Conservation (phyloP, 2,888 invertebrate species). For the Philereme vetulata region DNA sequence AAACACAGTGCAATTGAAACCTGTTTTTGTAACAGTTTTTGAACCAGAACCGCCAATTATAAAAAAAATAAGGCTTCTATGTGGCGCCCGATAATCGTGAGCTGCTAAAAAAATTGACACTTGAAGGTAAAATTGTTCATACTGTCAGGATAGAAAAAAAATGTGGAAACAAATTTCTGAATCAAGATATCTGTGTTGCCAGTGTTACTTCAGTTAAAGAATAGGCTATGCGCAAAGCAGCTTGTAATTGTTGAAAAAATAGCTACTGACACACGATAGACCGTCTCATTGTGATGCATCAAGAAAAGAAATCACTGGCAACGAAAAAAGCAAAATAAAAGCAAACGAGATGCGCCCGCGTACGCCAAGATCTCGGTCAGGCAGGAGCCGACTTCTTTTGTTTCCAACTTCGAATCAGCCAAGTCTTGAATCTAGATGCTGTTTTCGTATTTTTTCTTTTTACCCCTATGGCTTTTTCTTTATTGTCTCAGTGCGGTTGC, state of each 20-base stretch:
- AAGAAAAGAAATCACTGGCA: conserved; percentile 77
- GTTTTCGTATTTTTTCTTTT: conserved; percentile 71
- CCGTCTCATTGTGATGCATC: conserved; percentile 80
- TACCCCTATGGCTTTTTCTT: conserved; percentile 75
- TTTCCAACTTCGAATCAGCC: conserved; percentile 81
- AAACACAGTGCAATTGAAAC: conserved; percentile 20
- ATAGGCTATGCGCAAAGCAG: conserved; percentile 3
- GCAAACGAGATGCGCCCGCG: conserved; percentile 73
- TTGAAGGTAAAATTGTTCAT: not conserved
- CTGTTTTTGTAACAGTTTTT: conserved; percentile 14
- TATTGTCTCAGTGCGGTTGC: conserved; percentile 79
- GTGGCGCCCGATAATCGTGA: conserved; percentile 2
- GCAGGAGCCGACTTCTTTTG: conserved; percentile 81
- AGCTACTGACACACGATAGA: conserved; percentile 75
- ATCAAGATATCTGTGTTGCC: not conserved
- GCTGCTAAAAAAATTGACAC: not conserved
- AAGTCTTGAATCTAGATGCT: conserved; percentile 83
- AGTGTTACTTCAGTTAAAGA: conserved; percentile 5
- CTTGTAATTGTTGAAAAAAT: conserved; percentile 66
- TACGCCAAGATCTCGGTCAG: conserved; percentile 82
- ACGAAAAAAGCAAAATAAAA: conserved; percentile 63
- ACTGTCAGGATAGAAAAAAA: not conserved
- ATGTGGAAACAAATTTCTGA: not conserved
- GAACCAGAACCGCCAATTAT: not conserved
- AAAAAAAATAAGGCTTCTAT: conserved; percentile 5